Percentiles rank a stretch among this genome's conserved stretches.
phyloP scores from a whole-genome alignment of 1,140 invertebrate species.

The Pomacea maculata region DNA sequence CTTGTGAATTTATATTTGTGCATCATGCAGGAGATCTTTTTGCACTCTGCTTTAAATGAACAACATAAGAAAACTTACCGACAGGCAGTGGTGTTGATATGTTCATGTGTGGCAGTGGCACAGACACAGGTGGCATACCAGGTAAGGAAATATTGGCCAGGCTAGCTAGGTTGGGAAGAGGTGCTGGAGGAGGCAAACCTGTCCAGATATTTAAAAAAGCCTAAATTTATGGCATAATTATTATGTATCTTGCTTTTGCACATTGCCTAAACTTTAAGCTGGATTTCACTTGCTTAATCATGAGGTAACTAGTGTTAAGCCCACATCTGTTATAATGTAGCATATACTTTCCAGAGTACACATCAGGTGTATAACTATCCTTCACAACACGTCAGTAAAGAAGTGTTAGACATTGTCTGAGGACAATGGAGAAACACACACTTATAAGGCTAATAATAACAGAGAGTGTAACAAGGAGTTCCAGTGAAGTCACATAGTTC shows the following conservation, averaged over 20 bases:
- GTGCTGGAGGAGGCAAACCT: conserved; percentile 34
- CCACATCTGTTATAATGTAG: too few relatives aligned
- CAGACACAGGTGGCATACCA: conserved; percentile 49
- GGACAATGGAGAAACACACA: neutral
- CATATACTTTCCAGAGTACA: neutral
- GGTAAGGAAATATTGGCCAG: conserved; percentile 51
- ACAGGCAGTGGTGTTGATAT: conserved; percentile 23
- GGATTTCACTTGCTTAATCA: too few relatives aligned
- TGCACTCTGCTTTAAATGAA: too few relatives aligned
- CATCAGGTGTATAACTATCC: neutral
- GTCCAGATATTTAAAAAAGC: neutral
- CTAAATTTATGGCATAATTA: neutral
- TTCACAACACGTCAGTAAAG: neutral
- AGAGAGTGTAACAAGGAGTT: neutral
- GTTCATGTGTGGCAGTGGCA: conserved; percentile 32
- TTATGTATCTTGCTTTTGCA: neutral
- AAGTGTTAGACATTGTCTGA: neutral
- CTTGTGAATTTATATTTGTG: too few relatives aligned
- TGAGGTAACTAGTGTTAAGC: too few relatives aligned
- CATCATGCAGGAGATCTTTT: too few relatives aligned
- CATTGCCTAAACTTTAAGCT: neutral
- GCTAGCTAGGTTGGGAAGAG: conserved; percentile 36
- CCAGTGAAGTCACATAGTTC: neutral
- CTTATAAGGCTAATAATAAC: neutral
- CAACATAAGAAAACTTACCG: neutral